phyloP scores from a whole-genome alignment of 1,140 invertebrate genomes.

The Drosophila kepulauana region DNA sequence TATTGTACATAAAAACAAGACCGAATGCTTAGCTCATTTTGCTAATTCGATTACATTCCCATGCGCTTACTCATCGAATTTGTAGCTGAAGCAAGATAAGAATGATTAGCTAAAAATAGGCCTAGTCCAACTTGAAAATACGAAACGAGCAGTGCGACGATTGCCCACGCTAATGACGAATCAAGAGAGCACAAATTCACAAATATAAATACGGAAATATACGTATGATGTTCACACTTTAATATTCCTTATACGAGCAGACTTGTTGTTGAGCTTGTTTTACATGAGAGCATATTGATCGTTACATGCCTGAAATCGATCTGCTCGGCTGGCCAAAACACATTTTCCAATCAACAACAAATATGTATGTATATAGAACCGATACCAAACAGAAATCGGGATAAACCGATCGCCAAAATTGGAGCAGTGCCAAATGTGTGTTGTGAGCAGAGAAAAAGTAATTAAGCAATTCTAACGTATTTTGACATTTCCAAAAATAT shows the following conservation, averaged over 20 bases:
- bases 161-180: constrained; percentile 17
- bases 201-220: not conserved
- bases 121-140: not conserved
- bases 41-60: constrained; percentile 7
- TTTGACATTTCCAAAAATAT: constrained; percentile 83
- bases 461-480: constrained; percentile 75
- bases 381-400: constrained; percentile 8
- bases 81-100: constrained; percentile 17
- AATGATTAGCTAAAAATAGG: constrained; percentile 28
- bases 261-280: constrained; percentile 14
- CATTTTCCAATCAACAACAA: constrained; percentile 11
- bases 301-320: constrained; percentile 36
- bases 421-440: constrained; percentile 56
- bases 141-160: not conserved
- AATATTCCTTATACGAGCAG: not conserved
- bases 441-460: constrained; percentile 64
- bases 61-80: constrained; percentile 18
- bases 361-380: not conserved
- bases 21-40: not conserved
- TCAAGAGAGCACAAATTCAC: not conserved
- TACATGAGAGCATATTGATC: constrained; percentile 23
- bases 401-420: constrained; percentile 37
- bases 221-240: not conserved
- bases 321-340: constrained; percentile 13
- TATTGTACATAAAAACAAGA: not conserved